Evolutionary conservation across 2,797 vertebrate species (phyloP).

Genomic region (Poecilia velifera): DNA sequence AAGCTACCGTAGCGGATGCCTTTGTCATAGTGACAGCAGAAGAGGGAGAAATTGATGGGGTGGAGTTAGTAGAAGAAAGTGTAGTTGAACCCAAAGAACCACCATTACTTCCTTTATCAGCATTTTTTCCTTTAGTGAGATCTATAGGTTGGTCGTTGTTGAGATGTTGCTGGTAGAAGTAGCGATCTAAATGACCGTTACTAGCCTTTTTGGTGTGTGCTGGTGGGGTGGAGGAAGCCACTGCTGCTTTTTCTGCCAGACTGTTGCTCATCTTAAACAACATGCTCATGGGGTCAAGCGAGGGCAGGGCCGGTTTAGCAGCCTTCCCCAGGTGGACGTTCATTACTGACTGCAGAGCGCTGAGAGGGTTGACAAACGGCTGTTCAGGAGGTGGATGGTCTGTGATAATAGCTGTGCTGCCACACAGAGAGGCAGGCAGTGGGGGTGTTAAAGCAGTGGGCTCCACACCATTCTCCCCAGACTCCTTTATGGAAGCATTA

Average conservation of each 20-base stretch:
- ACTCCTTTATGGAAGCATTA: slow-evolving; percentile 83
- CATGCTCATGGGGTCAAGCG: slow-evolving; percentile 99
- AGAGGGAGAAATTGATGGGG: slow-evolving; percentile 91
- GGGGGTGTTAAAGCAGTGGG: slow-evolving; percentile 81
- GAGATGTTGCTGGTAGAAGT: slow-evolving; percentile 89
- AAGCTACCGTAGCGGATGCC: slow-evolving; percentile 94
- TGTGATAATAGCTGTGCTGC: slow-evolving; percentile 96
- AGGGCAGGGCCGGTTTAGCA: slow-evolving; percentile 93
- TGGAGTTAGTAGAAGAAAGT: slow-evolving; percentile 91
- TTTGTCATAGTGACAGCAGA: slow-evolving; percentile 92
- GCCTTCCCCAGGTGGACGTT: slow-evolving; percentile 98
- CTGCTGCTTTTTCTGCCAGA: slow-evolving; percentile 95
- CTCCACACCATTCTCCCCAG: slow-evolving; percentile 89
- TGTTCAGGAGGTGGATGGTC: slow-evolving; percentile 96
- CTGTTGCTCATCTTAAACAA: slow-evolving; percentile 99
- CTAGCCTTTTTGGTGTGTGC: slow-evolving; percentile 91
- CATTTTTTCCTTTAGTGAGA: slow-evolving; percentile 96
- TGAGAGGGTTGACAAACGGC: slow-evolving; percentile 97
- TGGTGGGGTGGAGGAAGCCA: slow-evolving; percentile 90
- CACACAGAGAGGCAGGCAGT: slow-evolving; percentile 80
- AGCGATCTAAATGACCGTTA: slow-evolving; percentile 92
- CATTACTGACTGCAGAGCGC: slow-evolving; percentile 98
- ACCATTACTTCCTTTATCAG: slow-evolving; percentile 88
- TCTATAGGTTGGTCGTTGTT: slow-evolving; percentile 95
- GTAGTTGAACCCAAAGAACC: slow-evolving; percentile 90